phyloP scores from a whole-genome alignment of 2,113 vertebrate species.

The Hipposideros armiger region DNA sequence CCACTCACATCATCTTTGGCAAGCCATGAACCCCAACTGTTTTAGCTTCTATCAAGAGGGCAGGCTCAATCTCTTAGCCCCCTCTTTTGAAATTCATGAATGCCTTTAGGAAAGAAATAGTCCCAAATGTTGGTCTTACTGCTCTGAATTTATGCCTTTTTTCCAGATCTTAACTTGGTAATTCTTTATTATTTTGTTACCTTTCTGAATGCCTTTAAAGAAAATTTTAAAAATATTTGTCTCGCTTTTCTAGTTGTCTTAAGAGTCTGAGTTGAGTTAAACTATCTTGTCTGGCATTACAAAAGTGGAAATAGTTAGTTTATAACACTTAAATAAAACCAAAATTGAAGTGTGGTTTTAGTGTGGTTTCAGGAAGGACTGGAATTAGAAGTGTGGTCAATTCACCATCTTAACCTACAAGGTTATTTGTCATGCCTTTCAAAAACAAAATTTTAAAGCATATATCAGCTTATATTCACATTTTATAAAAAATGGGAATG shows the following conservation, averaged over 20 bases:
- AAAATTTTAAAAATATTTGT: background rate
- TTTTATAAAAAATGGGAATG: background rate
- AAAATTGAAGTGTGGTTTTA: background rate
- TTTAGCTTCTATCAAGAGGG: background rate
- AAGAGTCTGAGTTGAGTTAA: background rate
- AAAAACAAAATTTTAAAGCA: background rate
- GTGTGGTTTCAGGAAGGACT: background rate
- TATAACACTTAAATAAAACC: slow-evolving; percentile 4
- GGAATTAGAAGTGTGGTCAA: background rate
- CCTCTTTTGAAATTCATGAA: slow-evolving; percentile 28
- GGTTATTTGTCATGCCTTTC: background rate
- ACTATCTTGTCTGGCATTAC: background rate
- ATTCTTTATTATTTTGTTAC: slow-evolving; percentile 7
- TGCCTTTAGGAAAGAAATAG: background rate
- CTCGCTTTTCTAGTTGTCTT: slow-evolving; percentile 17
- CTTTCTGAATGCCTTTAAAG: slow-evolving; percentile 17
- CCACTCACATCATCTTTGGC: background rate
- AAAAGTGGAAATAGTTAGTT: slow-evolving; percentile 9
- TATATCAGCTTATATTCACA: background rate
- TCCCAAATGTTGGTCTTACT: background rate
- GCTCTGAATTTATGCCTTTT: slow-evolving; percentile 8
- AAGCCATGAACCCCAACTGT: background rate
- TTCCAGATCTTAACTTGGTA: background rate
- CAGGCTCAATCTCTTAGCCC: background rate
- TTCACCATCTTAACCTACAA: background rate